Evolutionary conservation across 2,113 vertebrate genomes (phyloP), one percentile per base, ranked within the genome.

Genomic region (Peucedramus taeniatus): DNA sequence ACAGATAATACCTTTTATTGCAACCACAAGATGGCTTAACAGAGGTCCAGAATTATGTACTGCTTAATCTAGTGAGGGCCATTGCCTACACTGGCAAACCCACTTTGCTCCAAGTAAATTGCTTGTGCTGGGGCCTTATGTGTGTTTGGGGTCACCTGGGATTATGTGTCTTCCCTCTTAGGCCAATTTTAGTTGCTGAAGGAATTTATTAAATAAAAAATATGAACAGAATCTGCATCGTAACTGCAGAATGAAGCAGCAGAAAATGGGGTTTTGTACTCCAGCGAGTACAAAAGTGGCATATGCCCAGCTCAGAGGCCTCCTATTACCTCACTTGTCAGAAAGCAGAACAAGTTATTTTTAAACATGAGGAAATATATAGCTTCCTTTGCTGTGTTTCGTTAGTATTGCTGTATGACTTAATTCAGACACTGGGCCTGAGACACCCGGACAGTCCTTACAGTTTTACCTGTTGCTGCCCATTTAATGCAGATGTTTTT

Each of bases 331-430:
- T 91, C 72, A 31, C 54, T 65, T 59, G 59, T 40, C 79, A 87
- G 28, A 84, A 74, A 87, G 57, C 23, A 79, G 89, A 94, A 37
- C 65, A 40, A 87, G 74, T 42, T 92, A 61, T 95, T 96, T 97
- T 97, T 94, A 93, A 95, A 93, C 37, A 22, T 49, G 80, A 96
- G 87, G 87, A 94, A 95, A 93, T 45, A 30, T 6, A 44, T 13
- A 65, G 75, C 65, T 97, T 97, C 91, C 84, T 88, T 84, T 90
- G 80, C 66, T 31, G 79, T 37, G 3, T 72, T 71, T 37, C 7
- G 61, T 56, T 59, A 50, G 20, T 39, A 57, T n/a, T 35, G 24
- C 69, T 17, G 74, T 35, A 6, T 22, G 27, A 40, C 68, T 84
- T 49, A 69, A 63, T 61, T 69, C 37, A 17, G 82, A 40, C 57